Base-by-base conservation (phyloP, 2,113 vertebrate species). In the Ia io region DNA sequence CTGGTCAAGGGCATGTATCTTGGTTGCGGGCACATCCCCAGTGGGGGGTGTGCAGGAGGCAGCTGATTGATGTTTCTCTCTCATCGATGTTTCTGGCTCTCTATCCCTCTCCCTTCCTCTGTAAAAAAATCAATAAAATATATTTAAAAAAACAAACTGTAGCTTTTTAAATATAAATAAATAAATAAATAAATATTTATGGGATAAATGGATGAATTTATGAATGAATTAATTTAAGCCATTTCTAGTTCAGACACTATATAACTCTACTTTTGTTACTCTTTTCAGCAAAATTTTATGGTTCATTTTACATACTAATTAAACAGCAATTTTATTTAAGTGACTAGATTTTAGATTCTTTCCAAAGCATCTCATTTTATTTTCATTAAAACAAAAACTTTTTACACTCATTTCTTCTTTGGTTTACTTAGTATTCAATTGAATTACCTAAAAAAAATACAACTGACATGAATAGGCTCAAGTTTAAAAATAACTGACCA, bases 311-410 rank as follows among this genome's bases (percentile, higher is more conserved):
- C 5, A 83, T 71, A 35, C 40, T 28, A 83, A 83, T 51, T 77
- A 23, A 89, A 84, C 1, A 69, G 18, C 22, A 35, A 69, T 59
- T 56, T 22, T 89, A 47, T 78, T 70, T 35, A 88, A 44, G 47
- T 35, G 30, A 69, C 37, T 67, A 2, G 6, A 73, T 59, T 91
- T 88, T 82, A 82, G 18, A 86, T 32, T 76, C 9, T 93, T 93
- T 77, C n/a, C 6, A 53, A 90, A 95, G 18, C 2, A 86, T 69
- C 80, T 92, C 10, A 90, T 90, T 88, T 94, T 84, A n/a, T 70
- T 91, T 91, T 95, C 10, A 88, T 51, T 16, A 74, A 73, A 91
- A 30, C 25, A 86, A 89, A 56, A 65, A 0, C 6, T 82, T 79
- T 86, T 71, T 51, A 14, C 44, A 25, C 12, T 76, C 3, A 56